A percentile compares a stretch with the other conserved stretches of the same genome.
Conservation (phyloP, 1,140 invertebrate genomes). For the Hydropsyche tenuis region DNA sequence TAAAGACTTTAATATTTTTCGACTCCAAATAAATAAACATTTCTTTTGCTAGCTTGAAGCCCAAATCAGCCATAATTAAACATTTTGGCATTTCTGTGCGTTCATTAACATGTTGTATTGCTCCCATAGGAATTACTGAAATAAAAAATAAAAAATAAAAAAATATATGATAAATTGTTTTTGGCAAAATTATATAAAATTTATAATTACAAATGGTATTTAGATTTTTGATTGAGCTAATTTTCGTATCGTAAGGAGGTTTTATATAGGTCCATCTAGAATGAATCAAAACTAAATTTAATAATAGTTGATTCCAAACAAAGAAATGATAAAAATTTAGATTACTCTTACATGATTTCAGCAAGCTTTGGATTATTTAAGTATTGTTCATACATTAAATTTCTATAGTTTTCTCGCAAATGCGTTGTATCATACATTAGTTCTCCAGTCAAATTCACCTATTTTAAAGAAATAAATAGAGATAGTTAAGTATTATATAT, state of each 20-base stretch:
- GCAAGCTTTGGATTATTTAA: background rate
- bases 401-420: background rate
- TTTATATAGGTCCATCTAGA: background rate
- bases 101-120: background rate
- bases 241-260: background rate
- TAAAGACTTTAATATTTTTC: background rate
- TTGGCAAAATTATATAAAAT: background rate
- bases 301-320: background rate
- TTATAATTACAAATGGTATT: background rate
- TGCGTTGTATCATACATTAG: background rate
- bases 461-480: too few species aligned
- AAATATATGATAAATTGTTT: background rate
- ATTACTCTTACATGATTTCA: background rate
- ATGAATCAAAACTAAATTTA: background rate
- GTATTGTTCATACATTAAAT: background rate
- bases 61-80: conserved; percentile 11
- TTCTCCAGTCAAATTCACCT: background rate
- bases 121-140: conserved; percentile 14
- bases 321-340: background rate
- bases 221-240: background rate
- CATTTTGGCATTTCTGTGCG: background rate
- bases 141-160: background rate
- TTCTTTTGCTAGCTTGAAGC: conserved; percentile 12
- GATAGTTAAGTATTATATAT: too few species aligned
- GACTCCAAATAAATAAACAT: background rate